Percentiles rank a stretch among this genome's conserved stretches.
phyloP scores from a whole-genome alignment of 1,140 invertebrate genomes.

The Drosophila auraria region DNA sequence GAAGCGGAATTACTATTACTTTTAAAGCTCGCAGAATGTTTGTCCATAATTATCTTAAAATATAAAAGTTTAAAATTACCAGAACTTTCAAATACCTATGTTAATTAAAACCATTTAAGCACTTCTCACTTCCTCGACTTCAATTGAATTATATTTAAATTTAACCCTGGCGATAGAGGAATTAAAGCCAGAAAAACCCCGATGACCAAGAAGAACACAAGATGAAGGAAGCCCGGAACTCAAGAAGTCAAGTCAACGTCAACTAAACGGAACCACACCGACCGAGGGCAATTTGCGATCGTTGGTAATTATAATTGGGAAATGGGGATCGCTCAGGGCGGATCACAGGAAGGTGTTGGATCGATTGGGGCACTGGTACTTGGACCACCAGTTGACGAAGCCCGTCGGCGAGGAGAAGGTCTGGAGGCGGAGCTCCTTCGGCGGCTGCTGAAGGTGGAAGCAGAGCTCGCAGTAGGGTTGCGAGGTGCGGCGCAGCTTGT shows the following conservation, averaged over 20 bases:
- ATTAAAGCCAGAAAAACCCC: not conserved
- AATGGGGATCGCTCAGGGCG: not conserved
- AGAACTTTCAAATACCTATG: no score
- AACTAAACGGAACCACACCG: slow-evolving; percentile 19
- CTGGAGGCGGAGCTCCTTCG: not conserved
- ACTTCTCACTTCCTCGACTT: no score
- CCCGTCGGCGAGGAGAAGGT: not conserved
- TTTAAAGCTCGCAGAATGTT: not conserved
- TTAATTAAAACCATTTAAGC: no score
- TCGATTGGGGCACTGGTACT: slow-evolving; percentile 45
- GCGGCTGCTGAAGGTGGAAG: not conserved
- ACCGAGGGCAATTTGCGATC: slow-evolving; percentile 57
- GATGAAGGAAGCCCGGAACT: slow-evolving; percentile 2
- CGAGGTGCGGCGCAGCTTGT: slow-evolving; percentile 23
- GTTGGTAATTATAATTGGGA: slow-evolving; percentile 58
- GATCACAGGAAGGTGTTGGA: not conserved
- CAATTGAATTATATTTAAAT: no score
- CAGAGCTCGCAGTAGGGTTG: slow-evolving; percentile 57
- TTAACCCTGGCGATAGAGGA: no score
- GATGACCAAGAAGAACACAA: not conserved
- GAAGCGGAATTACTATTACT: not conserved
- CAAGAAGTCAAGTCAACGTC: not conserved
- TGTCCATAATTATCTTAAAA: no score
- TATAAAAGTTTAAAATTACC: no score
- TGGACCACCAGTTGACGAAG: slow-evolving; percentile 55